Evolutionary conservation across 2,797 vertebrate genomes (phyloP), one percentile per base, ranked within the genome.

Genomic region (Chlorospingus flavigularis): DNA sequence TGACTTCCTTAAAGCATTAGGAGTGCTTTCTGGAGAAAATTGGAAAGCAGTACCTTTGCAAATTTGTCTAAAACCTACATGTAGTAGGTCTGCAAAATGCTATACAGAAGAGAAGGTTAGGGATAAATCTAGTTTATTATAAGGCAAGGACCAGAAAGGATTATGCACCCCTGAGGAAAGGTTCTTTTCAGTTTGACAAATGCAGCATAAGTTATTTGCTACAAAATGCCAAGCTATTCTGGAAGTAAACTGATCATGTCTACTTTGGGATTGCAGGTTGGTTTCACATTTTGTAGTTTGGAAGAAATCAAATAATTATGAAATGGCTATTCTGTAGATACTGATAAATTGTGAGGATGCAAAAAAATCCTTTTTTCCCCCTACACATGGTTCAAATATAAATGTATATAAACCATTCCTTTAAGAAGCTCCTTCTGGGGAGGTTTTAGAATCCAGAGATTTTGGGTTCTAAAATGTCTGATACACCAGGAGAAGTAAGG

Each of bases 111-210:
- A 74, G 75, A 90, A 85, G n/a, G 48, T 82, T 87, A 88, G 42
- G 39, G 60, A 67, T 95, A 95, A 87, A 95, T 76, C 62, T 79
- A 58, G 71, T 83, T 96, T 90, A 71, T 95, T 91, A 51, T 76
- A 89, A 81, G 68, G 50, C 57, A 60, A 83, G 60, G 65, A 95
- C 73, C 24, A 70, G 58, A 86, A 86, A 85, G 55, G 90, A 61
- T 94, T 96, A 89, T 94, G 55, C 33, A 92, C 60, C 90, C 78
- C 62, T 0, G 5, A 94, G 90, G 82, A 91, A 86, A 91, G 54
- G 61, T 83, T 86, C 74, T 86, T 95, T 95, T 83, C 62, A 53
- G 58, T 87, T 87, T 93, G 68, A 92, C 90, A 92, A 95, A 91
- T 88, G 66, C 65, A 78, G 39, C 0, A 0, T 43, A 66, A 91